Conservation (phyloP, 2,888 invertebrate genomes). For the Sinotaia quadrata region DNA sequence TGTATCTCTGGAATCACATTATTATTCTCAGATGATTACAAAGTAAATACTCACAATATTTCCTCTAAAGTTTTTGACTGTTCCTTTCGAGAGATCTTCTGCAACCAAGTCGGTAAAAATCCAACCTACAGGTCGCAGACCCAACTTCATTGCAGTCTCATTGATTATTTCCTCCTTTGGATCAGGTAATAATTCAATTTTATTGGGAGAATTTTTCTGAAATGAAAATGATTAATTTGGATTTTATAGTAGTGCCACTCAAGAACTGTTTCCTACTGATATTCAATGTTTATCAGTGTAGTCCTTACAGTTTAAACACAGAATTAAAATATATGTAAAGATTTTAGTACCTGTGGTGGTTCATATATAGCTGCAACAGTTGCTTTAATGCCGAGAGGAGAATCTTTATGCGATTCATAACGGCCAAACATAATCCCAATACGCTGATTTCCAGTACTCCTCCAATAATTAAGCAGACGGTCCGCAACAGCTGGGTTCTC, state of each 20-base stretch:
- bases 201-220: conserved; percentile 77
- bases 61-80: conserved; percentile 76
- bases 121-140: conserved; percentile 92
- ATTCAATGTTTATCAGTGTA: background rate
- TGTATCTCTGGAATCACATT: too few species aligned
- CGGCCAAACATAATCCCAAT: conserved; percentile 92
- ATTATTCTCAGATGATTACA: background rate
- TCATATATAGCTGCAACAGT: conserved; percentile 96
- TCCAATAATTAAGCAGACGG: conserved; percentile 97
- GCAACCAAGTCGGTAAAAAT: conserved; percentile 97
- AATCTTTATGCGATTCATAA: conserved; percentile 92
- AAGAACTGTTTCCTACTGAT: background rate
- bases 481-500: conserved; percentile 96
- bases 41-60: conserved; percentile 76
- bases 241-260: background rate
- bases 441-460: conserved; percentile 89
- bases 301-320: background rate
- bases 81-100: conserved; percentile 86
- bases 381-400: conserved; percentile 91
- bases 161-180: conserved; percentile 80
- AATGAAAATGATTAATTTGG: conserved; percentile 22
- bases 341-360: conserved; percentile 85
- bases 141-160: conserved; percentile 83
- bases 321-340: background rate
- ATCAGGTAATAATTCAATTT: conserved; percentile 78